Evolutionary conservation across 2,113 vertebrate species (phyloP), one percentile per base, ranked within the genome.

Genomic region (Pseudopodoces humilis): DNA sequence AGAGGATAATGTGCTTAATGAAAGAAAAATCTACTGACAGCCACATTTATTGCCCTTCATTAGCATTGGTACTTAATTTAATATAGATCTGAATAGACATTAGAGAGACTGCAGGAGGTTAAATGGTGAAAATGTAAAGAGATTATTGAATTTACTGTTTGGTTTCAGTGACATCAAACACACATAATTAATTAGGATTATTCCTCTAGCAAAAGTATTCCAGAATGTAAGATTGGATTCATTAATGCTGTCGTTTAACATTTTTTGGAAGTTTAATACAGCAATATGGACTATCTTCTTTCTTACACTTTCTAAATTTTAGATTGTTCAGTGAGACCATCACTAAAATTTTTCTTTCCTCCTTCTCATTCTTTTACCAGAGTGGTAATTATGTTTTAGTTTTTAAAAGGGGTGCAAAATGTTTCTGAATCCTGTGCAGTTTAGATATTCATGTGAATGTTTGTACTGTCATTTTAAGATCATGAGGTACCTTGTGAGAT

Each of bases 1-100:
- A 98, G 97, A 98, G 97, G 97, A 98, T 98, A 98, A 98, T 98
- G 98, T 98, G 98, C 98, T 98, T 98, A 98, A 98, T 98, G 98
- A 98, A 98, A 98, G 98, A 98, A 98, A 98, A 98, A 98, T 98
- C 97, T 98, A 98, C 98, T 98, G 98, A 98, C 98, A 98, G 98
- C 97, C 97, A 98, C 96, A 95, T 98, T 98, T 98, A 98, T 98
- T 98, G 98, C 98, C 98, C 98, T 98, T 98, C 98, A 98, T 98
- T 98, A 98, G 98, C 98, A 97, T 98, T 98, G 96, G 98, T 98
- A 98, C 98, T 98, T 98, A 98, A 98, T 98, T 98, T 98, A 98
- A 98, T 98, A 98, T 98, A 98, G 98, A 98, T 98, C 97, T 98
- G 98, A 98, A 98, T 98, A 98, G 98, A 98, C 98, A 98, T 98